Evolutionary conservation across 2,888 invertebrate species (phyloP), one percentile per base, ranked within the genome.

Genomic region (Mycalesis mineus): DNA sequence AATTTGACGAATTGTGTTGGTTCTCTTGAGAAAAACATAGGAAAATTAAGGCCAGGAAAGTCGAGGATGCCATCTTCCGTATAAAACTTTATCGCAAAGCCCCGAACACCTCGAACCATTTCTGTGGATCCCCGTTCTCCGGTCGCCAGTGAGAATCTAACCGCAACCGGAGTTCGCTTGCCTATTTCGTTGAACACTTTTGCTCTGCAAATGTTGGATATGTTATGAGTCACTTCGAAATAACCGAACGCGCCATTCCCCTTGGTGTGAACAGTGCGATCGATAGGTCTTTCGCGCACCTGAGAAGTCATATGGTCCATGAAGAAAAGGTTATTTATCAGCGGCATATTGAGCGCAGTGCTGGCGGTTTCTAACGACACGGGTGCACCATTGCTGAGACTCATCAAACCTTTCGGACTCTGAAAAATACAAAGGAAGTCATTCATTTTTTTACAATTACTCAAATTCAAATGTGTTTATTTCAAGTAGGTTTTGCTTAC

Each of bases 1-100:
- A 49, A 37, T n/a, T 37, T 28, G 5, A 5, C 4, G n/a, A 49
- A 49, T n/a, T n/a, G 7, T 13, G 0, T 1, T 39, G 49, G 49
- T n/a, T 49, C 37, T n/a, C 22, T 36, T 13, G 8, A n/a, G 7
- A 22, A 28, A 17, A 49, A 49, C 8, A 8, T n/a, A 0, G 37
- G 37, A 1, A 36, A 1, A 13, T 49, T 49, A 1, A 37, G 7
- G 15, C 49, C 49, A 8, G 28, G 22, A 1, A 49, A 17, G 37
- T 49, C 49, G 2, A 36, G 37, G 14, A 22, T 49, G 6, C 49
- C 49, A 37, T 49, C 49, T 4, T 49, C 37, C 7, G 49, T 49
- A n/a, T 49, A 49, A 39, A 49, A 49, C 28, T 39, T 49, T 2
- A 49, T n/a, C 3, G 49, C n/a, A 5, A 36, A 49, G 1, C 49